Percentiles rank a stretch among this genome's conserved stretches.
Conservation (phyloP, 2,797 vertebrate genomes). For the Eidolon dupreanum region DNA sequence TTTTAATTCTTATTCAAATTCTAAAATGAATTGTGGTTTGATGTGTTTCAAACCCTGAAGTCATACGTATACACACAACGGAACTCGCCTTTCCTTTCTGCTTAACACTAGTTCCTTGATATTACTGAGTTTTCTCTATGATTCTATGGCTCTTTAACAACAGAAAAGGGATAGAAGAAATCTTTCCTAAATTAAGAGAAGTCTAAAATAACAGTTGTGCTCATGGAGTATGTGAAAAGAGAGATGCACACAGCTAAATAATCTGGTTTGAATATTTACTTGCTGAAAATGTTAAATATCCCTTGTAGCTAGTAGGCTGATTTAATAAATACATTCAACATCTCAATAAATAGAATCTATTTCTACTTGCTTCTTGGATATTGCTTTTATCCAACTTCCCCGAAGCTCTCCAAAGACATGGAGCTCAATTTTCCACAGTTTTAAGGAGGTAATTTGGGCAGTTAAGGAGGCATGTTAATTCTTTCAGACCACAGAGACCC, state of each 20-base stretch:
- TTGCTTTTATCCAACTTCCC: constrained; percentile 25
- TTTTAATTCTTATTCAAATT: constrained; percentile 38
- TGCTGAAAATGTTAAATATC: constrained; percentile 23
- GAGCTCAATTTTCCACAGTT: constrained; percentile 25
- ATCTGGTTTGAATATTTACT: constrained; percentile 42
- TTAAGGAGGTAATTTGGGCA: constrained; percentile 31
- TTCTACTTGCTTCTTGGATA: constrained; percentile 34
- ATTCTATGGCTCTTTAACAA: not conserved
- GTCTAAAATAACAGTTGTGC: not conserved
- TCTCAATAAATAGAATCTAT: constrained; percentile 34
- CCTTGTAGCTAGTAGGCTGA: not conserved
- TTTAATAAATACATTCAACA: constrained; percentile 42
- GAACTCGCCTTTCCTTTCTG: not conserved
- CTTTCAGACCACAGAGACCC: not conserved
- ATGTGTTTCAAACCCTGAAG: not conserved
- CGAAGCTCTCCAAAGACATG: constrained; percentile 48
- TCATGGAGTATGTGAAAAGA: not conserved
- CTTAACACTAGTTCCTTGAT: not conserved
- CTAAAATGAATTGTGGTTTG: not conserved
- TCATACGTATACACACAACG: not conserved
- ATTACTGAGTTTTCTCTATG: not conserved
- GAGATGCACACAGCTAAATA: not conserved
- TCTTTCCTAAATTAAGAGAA: not conserved
- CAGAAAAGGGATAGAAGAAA: not conserved
- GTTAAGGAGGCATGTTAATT: constrained; percentile 16